Evolutionary conservation across 2,888 invertebrate species (phyloP), one percentile per base, ranked within the genome.

Genomic region (Macrophya alboannulata): DNA sequence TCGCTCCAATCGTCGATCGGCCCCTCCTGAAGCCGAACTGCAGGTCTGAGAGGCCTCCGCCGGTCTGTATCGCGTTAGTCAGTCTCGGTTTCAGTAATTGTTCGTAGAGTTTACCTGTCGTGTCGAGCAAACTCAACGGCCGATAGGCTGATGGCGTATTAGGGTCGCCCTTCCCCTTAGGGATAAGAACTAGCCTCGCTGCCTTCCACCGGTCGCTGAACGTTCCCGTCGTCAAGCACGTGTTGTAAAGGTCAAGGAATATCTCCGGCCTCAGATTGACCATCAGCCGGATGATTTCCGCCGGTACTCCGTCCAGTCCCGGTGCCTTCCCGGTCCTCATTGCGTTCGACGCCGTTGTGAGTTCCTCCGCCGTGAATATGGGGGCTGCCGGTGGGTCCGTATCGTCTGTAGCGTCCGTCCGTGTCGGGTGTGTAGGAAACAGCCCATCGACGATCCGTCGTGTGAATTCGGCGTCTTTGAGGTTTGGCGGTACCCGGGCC

Each of bases 41-140:
- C 71, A 17, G 71, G 51, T 86, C 85, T 1, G 86, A 82, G 3
- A 86, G 87, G 45, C 85, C 86, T 8, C 87, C 86, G 1, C 74
- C 83, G 40, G 62, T 77, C 79, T 88, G 87, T 4, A 90, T 55
- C 40, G 86, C 85, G 68, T 86, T 72, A 10, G 83, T 55, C 45
- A 92, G 74, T 81, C 91, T 88, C n/a, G 77, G 84, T 62, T 87
- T 87, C 43, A 91, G 79, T n/a, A 91, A 9, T 71, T 88, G 89
- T 85, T 92, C 91, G 9, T 89, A 86, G 0, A 91, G 81, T 85
- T 90, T 92, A 0, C 89, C 91, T 15, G 90, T 21, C 21, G 87
- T 86, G 37, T 88, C 88, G n/a, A 90, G 85, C 51, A 92, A 84
- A 84, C 90, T 89, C 15, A 91, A 88, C 12, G 90, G 90, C 55